Evolutionary conservation across 1,140 invertebrate genomes (phyloP).

Genomic region (Drosophila obscura): DNA sequence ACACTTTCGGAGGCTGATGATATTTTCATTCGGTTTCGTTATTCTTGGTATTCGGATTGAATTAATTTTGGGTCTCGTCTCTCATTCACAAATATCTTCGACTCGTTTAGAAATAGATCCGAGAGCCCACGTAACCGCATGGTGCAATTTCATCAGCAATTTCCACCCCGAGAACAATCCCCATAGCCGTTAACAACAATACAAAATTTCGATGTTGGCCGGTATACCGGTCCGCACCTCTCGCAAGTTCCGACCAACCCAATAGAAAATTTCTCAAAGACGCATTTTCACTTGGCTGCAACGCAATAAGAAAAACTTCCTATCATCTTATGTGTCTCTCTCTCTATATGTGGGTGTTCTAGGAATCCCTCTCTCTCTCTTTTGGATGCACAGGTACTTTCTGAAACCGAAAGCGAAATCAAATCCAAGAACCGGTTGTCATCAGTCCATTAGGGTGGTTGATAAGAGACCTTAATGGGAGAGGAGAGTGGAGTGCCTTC

Average conservation of each 20-base stretch:
- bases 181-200: neutral
- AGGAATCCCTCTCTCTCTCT: neutral
- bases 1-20: neutral
- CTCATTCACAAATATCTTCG: constrained; percentile 65
- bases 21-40: constrained; percentile 15
- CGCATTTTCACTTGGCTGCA: constrained; percentile 62
- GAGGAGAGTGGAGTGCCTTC: neutral
- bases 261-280: constrained; percentile 48
- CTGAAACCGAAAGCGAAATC: constrained; percentile 51
- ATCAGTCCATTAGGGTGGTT: constrained; percentile 30
- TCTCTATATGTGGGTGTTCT: constrained; percentile 6
- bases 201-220: no score
- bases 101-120: constrained; percentile 59
- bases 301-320: constrained; percentile 39
- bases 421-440: constrained; percentile 36
- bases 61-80: constrained; percentile 35
- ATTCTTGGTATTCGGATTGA: constrained; percentile 28
- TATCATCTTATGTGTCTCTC: neutral
- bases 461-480: constrained; percentile 48
- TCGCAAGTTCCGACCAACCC: constrained; percentile 8
- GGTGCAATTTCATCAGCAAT: constrained; percentile 73
- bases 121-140: constrained; percentile 48
- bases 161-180: constrained; percentile 35
- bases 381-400: constrained; percentile 63
- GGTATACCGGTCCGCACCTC: neutral